phyloP scores from a whole-genome alignment of 2,797 vertebrate genomes.

The Hydrolagus colliei region DNA sequence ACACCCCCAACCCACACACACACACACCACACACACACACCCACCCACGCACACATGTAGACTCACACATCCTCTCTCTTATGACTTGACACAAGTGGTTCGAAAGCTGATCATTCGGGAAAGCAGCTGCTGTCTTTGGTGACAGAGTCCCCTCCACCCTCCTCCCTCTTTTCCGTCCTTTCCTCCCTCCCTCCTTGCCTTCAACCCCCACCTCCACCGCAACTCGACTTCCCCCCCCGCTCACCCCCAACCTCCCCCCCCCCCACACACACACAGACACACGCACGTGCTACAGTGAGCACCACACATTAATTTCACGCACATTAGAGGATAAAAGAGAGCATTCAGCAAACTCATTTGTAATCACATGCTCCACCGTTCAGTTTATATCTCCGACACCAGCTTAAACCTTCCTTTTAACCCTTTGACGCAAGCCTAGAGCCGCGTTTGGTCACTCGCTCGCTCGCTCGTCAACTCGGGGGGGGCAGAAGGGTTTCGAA shows the following conservation, averaged over 20 bases:
- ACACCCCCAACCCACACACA: conserved; percentile 36
- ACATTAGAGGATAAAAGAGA: conserved; percentile 30
- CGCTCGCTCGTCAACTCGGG: no score
- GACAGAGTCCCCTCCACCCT: neutral
- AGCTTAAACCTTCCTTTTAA: conserved; percentile 23
- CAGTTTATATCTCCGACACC: neutral
- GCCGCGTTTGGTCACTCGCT: no score
- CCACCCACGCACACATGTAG: neutral
- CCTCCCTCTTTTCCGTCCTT: no score
- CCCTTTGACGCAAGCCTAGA: neutral
- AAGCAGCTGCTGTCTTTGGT: conserved; percentile 20
- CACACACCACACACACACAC: conserved; percentile 20
- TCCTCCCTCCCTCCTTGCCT: no score
- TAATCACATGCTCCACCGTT: conserved; percentile 26
- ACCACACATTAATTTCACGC: conserved; percentile 28
- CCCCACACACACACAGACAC: no score
- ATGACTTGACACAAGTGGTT: neutral
- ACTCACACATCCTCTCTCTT: neutral
- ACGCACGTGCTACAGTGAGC: neutral
- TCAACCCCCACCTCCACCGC: no score
- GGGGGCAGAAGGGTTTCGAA: no score
- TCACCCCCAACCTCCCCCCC: no score
- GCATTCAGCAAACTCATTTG: conserved; percentile 29
- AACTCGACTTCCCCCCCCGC: no score
- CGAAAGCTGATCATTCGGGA: no score